A percentile compares a stretch with the other conserved stretches of the same genome.
Conservation (phyloP, 1,140 invertebrate species). For the Meloidogyne floridensis region DNA sequence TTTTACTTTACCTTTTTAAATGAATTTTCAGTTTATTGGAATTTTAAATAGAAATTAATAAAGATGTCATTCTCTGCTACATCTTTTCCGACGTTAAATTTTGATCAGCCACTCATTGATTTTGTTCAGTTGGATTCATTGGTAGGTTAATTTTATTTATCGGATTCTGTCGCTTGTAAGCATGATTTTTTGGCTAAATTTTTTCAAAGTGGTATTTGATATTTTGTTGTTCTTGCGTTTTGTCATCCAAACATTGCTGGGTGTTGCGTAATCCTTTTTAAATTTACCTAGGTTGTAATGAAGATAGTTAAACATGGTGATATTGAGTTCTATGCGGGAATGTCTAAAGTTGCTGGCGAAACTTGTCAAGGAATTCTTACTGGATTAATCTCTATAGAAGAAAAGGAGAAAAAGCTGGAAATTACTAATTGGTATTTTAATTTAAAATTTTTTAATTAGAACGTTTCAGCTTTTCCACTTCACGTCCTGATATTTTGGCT, state of each 20-base stretch:
- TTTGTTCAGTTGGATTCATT: constrained; percentile 61
- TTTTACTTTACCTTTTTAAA: no score
- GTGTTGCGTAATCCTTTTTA: constrained; percentile 36
- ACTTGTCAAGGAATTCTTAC: constrained; percentile 93
- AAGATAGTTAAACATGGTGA: constrained; percentile 99
- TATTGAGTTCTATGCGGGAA: constrained; percentile 75
- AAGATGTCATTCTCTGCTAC: not conserved
- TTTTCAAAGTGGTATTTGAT: no score
- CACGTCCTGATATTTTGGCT: constrained; percentile 59
- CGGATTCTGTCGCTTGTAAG: no score
- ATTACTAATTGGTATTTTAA: constrained; percentile 72
- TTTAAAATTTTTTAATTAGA: not conserved
- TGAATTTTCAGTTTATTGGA: not conserved
- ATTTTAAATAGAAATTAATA: not conserved
- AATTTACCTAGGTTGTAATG: constrained; percentile 79
- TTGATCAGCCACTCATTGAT: constrained; percentile 43
- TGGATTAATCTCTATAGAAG: constrained; percentile 77
- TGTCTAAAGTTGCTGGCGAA: constrained; percentile 77
- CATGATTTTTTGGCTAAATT: no score
- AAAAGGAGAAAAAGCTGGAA: constrained; percentile 89
- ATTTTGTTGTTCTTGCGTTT: no score
- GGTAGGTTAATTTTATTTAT: constrained; percentile 28
- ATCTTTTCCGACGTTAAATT: not conserved
- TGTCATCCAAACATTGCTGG: constrained; percentile 50
- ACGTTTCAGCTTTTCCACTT: constrained; percentile 67